A percentile compares a stretch with the other conserved stretches of the same genome.
These are phyloP conservation scores for Pedetes capensis DNA, from an alignment of 2,113 vertebrate genomes.

Conservation along the genomic window DNA sequence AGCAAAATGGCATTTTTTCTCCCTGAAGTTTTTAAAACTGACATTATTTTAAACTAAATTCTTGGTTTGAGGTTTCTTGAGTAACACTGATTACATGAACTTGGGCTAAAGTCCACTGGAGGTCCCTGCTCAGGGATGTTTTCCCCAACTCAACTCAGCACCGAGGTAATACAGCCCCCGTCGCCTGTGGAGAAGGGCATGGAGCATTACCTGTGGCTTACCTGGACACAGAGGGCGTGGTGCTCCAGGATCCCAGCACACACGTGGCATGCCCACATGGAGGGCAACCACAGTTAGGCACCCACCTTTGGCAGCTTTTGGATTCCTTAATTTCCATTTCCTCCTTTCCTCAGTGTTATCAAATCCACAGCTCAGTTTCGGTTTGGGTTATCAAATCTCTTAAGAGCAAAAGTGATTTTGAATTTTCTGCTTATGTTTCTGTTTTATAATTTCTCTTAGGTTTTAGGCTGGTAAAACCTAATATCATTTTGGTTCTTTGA, in stretches of 20 bases:
- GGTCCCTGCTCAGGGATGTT: background rate
- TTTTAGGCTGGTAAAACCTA: background rate
- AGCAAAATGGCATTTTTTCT: background rate
- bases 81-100: background rate
- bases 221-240: background rate
- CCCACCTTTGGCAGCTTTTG: background rate
- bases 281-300: background rate
- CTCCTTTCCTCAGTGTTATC: background rate
- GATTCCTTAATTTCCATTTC: background rate
- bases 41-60: background rate
- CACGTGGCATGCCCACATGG: background rate
- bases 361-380: background rate
- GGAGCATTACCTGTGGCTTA: background rate
- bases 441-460: background rate
- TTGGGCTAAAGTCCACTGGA: background rate
- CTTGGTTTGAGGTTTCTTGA: background rate
- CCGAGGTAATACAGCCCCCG: fast-evolving
- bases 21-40: background rate
- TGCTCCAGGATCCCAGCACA: background rate
- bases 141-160: background rate
- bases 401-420: background rate
- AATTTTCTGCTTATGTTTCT: background rate
- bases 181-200: fast-evolving
- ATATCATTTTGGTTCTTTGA: background rate
- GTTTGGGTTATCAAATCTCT: background rate